phyloP scores from a whole-genome alignment of 1,140 invertebrate genomes.

The Macrobrachium nipponense region DNA sequence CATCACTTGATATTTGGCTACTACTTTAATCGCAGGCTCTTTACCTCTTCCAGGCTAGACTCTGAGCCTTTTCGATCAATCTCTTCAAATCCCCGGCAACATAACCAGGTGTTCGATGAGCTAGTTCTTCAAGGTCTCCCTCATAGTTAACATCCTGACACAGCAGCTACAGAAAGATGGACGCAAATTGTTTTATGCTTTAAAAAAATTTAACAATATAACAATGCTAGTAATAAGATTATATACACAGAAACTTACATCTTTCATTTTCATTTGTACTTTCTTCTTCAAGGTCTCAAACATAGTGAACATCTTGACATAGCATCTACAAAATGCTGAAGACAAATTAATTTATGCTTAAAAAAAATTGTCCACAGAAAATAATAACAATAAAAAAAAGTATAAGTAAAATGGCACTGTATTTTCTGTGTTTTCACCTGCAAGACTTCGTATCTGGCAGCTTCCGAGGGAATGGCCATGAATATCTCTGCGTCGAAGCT shows the following conservation, averaged over 20 bases:
- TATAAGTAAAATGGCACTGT: too few relatives aligned
- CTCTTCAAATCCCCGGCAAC: slow-evolving; percentile 59
- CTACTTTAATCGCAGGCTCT: neutral
- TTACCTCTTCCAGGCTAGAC: slow-evolving; percentile 59
- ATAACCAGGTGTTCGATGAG: slow-evolving; percentile 52
- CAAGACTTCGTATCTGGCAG: slow-evolving; percentile 82
- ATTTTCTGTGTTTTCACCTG: slow-evolving; percentile 62
- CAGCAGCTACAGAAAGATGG: slow-evolving; percentile 19
- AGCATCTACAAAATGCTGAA: slow-evolving; percentile 9
- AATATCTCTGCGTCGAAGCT: slow-evolving; percentile 89
- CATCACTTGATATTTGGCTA: too few relatives aligned
- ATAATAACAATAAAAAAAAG: neutral
- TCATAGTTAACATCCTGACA: slow-evolving; percentile 13
- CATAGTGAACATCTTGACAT: slow-evolving; percentile 13
- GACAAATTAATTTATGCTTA: neutral
- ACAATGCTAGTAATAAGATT: too few relatives aligned
- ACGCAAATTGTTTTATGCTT: too few relatives aligned
- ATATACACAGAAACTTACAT: too few relatives aligned
- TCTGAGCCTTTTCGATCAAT: slow-evolving; percentile 50
- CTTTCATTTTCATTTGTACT: too few relatives aligned
- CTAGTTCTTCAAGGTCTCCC: slow-evolving; percentile 40
- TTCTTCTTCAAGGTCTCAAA: slow-evolving; percentile 23
- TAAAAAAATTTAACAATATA: too few relatives aligned
- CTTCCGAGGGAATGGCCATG: slow-evolving; percentile 91
- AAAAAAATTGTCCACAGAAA: neutral